Conservation (phyloP, 2,888 invertebrate species). For the Epicampocera succincta region DNA sequence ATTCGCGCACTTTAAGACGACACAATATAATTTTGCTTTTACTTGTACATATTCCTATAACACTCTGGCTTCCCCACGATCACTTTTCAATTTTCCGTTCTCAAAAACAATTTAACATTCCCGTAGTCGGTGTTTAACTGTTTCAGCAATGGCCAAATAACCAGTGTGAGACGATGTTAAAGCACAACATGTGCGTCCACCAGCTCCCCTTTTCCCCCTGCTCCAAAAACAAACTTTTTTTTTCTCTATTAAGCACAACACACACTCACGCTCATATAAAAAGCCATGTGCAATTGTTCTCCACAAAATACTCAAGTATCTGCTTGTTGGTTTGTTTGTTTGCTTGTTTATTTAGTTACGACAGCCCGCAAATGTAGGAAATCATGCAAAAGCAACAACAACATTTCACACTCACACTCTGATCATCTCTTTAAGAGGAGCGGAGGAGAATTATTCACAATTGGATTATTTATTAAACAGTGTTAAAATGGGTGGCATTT, state of each 20-base stretch:
- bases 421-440: slow-evolving; percentile 18
- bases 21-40: slow-evolving; percentile 4
- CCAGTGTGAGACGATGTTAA: slow-evolving; percentile 58
- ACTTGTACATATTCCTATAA: not conserved
- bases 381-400: not conserved
- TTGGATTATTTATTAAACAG: not conserved
- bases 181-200: slow-evolving; percentile 63
- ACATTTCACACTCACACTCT: not conserved
- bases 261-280: not conserved
- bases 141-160: slow-evolving; percentile 65
- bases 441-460: not conserved
- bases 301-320: slow-evolving; percentile 6
- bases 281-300: slow-evolving; percentile 2
- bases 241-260: not conserved
- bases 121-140: slow-evolving; percentile 67
- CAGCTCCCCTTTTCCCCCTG: slow-evolving; percentile 18
- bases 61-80: not conserved
- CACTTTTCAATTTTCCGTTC: slow-evolving; percentile 49
- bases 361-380: too few species aligned
- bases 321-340: slow-evolving; percentile 15
- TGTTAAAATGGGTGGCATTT: not conserved
- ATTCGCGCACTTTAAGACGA: slow-evolving; percentile 58
- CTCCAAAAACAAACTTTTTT: not conserved
- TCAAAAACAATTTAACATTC: slow-evolving; percentile 54
- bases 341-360: not conserved